phyloP scores from a whole-genome alignment of 2,888 invertebrate species.

The Ischnura elegans region DNA sequence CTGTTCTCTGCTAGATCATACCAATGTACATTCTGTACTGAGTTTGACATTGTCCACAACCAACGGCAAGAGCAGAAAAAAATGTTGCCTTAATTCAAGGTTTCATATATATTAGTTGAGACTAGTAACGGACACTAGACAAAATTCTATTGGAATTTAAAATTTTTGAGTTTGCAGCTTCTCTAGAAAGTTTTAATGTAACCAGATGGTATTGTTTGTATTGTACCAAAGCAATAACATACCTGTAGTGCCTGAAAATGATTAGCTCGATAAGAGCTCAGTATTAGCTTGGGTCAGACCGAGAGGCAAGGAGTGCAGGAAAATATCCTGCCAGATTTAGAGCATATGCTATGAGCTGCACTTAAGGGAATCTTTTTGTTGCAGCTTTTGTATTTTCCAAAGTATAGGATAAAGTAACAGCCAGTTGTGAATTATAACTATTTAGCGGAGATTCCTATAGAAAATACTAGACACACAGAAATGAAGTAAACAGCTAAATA shows the following conservation, averaged over 20 bases:
- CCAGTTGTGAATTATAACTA: constrained; percentile 70
- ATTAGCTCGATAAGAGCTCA: constrained; percentile 68
- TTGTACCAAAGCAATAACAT: constrained; percentile 70
- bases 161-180: constrained; percentile 69
- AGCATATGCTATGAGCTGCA: constrained; percentile 67
- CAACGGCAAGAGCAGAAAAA: constrained; percentile 68
- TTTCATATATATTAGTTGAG: constrained; percentile 69
- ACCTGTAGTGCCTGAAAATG: constrained; percentile 72
- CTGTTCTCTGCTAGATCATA: constrained; percentile 46
- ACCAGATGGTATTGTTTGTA: constrained; percentile 65
- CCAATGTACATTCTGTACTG: constrained; percentile 59
- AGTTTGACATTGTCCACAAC: constrained; percentile 67
- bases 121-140: constrained; percentile 69
- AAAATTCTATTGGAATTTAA: constrained; percentile 60
- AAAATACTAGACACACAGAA: constrained; percentile 54
- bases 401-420: constrained; percentile 68
- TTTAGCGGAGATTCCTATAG: constrained; percentile 68
- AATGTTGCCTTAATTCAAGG: constrained; percentile 71
- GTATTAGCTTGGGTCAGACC: constrained; percentile 65
- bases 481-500: constrained; percentile 66
- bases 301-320: constrained; percentile 55
- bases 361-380: constrained; percentile 65
- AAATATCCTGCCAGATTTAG: constrained; percentile 55
- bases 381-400: constrained; percentile 68
- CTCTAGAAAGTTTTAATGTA: constrained; percentile 68